phyloP scores from a whole-genome alignment of 2,113 vertebrate species.

The Strix aluco region DNA sequence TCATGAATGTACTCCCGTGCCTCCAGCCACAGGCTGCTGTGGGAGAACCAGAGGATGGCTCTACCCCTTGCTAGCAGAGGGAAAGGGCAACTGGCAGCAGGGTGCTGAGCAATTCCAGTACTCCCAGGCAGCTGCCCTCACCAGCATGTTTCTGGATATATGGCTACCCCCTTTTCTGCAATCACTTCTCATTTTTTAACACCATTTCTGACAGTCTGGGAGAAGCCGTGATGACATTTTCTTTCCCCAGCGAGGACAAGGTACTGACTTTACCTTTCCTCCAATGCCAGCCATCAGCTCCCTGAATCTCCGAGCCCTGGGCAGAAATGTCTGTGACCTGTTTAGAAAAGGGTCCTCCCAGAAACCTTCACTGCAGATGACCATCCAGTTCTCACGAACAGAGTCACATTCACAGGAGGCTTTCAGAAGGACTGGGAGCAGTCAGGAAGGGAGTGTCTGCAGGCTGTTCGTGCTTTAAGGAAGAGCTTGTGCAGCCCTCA shows the following conservation, averaged over 20 bases:
- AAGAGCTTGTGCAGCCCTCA: neutral
- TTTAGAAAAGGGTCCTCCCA: neutral
- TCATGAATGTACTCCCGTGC: neutral
- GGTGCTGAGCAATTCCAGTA: neutral
- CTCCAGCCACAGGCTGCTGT: neutral
- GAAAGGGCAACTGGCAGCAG: neutral
- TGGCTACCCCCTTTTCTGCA: neutral
- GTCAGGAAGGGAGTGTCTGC: accelerated
- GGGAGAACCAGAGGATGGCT: accelerated
- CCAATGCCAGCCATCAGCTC: neutral
- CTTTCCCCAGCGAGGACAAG: neutral
- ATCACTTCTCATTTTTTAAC: neutral
- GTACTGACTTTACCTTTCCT: neutral
- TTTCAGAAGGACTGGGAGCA: neutral
- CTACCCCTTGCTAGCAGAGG: neutral
- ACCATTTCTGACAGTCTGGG: neutral
- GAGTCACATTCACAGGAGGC: neutral
- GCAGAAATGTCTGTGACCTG: neutral
- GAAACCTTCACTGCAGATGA: accelerated
- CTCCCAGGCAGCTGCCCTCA: neutral
- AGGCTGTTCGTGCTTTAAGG: accelerated
- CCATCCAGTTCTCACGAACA: neutral
- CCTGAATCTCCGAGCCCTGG: neutral
- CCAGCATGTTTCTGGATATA: neutral
- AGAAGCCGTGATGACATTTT: neutral